Percentiles rank a stretch among this genome's conserved stretches.
phyloP scores from a whole-genome alignment of 2,113 vertebrate genomes.

The Lepidiolamprologus cunningtoni region DNA sequence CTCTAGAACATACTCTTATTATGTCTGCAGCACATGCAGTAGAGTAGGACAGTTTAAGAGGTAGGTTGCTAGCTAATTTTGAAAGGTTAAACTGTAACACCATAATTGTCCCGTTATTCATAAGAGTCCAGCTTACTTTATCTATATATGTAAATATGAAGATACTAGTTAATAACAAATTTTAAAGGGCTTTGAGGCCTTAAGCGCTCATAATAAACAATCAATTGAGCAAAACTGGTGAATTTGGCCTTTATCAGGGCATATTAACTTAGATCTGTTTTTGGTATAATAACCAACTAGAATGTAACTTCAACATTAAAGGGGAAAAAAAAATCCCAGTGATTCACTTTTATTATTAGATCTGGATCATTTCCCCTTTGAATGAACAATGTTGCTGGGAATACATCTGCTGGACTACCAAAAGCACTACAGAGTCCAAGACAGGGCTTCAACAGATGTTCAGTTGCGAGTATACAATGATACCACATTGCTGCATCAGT shows the following conservation, averaged over 20 bases:
- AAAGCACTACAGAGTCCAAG: neutral
- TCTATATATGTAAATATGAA: neutral
- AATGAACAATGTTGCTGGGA: neutral
- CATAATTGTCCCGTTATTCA: accelerated
- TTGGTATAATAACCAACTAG: neutral
- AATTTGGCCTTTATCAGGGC: neutral
- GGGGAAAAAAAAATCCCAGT: accelerated
- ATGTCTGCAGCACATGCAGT: neutral
- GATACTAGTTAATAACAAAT: neutral
- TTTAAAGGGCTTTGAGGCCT: neutral
- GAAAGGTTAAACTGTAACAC: neutral
- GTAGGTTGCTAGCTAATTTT: neutral
- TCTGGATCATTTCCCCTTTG: neutral
- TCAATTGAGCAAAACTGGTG: neutral
- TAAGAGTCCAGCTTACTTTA: neutral
- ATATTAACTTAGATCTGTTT: neutral
- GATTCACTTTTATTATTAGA: accelerated
- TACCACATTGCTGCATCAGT: accelerated
- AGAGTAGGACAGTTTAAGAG: accelerated
- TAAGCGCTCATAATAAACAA: neutral
- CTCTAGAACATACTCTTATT: neutral
- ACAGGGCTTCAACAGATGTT: neutral
- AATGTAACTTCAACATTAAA: neutral
- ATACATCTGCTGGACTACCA: neutral
- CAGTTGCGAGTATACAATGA: accelerated